A percentile compares a stretch with the other conserved stretches of the same genome.
Conservation (phyloP, 2,797 vertebrate species). For the Heterohyrax brucei region DNA sequence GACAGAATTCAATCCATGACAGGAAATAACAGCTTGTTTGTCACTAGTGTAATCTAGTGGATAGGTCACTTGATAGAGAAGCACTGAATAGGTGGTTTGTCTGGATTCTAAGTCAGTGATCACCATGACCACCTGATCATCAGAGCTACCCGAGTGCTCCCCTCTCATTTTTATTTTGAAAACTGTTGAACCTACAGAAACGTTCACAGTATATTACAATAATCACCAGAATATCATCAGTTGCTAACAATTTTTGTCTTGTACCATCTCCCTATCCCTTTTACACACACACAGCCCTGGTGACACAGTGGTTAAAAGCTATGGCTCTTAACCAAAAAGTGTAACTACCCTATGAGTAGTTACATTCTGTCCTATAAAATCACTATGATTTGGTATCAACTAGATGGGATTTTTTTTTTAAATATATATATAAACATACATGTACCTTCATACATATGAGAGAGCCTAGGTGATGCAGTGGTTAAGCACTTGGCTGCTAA, state of each 20-base stretch:
- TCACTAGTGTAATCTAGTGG: not conserved
- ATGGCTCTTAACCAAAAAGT: too few species aligned
- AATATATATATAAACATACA: too few species aligned
- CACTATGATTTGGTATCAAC: too few species aligned
- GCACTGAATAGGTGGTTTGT: not conserved
- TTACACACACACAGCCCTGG: too few species aligned
- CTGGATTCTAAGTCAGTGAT: not conserved
- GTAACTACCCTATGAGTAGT: too few species aligned
- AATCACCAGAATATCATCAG: not conserved
- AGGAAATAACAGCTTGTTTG: not conserved
- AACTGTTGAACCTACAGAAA: slow-evolving; percentile 10
- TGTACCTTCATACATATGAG: too few species aligned
- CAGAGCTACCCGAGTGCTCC: not conserved
- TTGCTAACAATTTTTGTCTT: not conserved
- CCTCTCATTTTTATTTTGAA: not conserved
- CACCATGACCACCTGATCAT: fast-evolving
- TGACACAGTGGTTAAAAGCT: too few species aligned
- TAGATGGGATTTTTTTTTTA: too few species aligned
- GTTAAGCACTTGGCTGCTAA: not conserved
- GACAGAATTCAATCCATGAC: too few species aligned
- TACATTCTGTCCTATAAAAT: too few species aligned
- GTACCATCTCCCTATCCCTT: not conserved
- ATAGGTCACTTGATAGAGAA: not conserved
- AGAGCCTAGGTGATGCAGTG: not conserved
- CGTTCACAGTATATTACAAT: not conserved